Evolutionary conservation across 92 coral and sea anemone genomes (phyloP), one percentile per base, ranked within the genome.

Genomic region (Actinostola sp.): DNA sequence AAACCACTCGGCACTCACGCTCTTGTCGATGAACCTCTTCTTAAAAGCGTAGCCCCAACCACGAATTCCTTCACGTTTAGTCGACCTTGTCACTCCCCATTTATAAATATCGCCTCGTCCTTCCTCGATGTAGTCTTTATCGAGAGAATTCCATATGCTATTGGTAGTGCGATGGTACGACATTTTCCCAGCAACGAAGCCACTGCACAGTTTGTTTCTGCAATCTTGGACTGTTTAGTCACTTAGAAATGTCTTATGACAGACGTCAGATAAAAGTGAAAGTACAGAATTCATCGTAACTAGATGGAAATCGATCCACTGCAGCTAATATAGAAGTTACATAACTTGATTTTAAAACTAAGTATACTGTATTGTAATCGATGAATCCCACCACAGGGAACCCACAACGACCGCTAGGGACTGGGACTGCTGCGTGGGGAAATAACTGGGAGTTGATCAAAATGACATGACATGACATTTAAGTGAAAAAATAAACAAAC

Each of bases 21-120:
- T 80, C 78, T 76, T 95, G 59, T 92, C 88, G 43, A 95, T 95
- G 67, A 95, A 95, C 54, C 89, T 64, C 59, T 92, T 95, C 67
- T 89, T 80, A 32, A 95, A 70, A 20, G 82, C 63, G 67, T 91
- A 92, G 3, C 89, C 48, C 55, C 83, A 84, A 17, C 99, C 99
- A 32, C 88, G 89, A 3, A 92, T n/a, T 20, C 99, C 99, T 72
- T 72, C 66, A 0, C 99, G 80, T 30, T 64, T 80, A 11, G 84
- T 76, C 2, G 49, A 27, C 58, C 99, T 63, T 26, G 75, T 88
- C 52, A 85, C 93, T 0, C 99, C 62, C 99, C 99, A 95, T 74
- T 83, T 72, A 71, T 92, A 88, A n/a, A 95, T 95, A 24, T 95
- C 93, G 0, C 64, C 76, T 36, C 96, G 61, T 29, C 97, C 97